Conservation (phyloP, 2,113 vertebrate genomes). For the Jacana jacana region DNA sequence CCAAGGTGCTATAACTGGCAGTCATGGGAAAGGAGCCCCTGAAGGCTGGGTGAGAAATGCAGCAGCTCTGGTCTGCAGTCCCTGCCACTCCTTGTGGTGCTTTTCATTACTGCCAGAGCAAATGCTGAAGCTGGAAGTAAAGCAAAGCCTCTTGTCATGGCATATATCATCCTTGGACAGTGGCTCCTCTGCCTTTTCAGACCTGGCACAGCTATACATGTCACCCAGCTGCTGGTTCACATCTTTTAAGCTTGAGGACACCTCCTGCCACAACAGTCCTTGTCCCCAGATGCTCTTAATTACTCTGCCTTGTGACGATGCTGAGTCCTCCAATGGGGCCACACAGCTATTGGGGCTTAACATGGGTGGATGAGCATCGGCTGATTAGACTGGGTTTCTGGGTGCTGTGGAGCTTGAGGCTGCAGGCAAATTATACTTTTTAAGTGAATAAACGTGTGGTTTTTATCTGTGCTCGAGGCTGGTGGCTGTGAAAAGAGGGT, state of each 20-base stretch:
- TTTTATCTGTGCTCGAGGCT: neutral
- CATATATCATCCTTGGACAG: neutral
- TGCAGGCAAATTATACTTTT: neutral
- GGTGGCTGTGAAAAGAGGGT: neutral
- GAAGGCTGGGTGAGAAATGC: neutral
- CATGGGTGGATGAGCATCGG: neutral
- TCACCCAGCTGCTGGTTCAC: neutral
- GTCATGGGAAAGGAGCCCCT: neutral
- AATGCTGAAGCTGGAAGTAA: neutral
- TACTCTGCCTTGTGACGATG: neutral
- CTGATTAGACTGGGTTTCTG: neutral
- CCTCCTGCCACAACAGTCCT: neutral
- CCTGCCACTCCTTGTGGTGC: neutral
- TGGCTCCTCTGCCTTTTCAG: neutral
- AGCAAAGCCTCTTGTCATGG: neutral
- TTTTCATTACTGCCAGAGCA: neutral
- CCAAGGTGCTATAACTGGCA: neutral
- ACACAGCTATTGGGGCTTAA: neutral
- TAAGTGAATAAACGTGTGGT: neutral
- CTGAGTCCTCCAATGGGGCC: neutral
- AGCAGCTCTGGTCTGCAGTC: neutral
- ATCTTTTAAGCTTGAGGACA: neutral
- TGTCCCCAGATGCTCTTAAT: neutral
- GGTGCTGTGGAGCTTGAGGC: neutral
- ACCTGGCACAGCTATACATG: neutral